These are phyloP conservation scores for Drosophila pallidifrons DNA, from an alignment of 1,140 invertebrate genomes.

Conservation along the genomic window DNA sequence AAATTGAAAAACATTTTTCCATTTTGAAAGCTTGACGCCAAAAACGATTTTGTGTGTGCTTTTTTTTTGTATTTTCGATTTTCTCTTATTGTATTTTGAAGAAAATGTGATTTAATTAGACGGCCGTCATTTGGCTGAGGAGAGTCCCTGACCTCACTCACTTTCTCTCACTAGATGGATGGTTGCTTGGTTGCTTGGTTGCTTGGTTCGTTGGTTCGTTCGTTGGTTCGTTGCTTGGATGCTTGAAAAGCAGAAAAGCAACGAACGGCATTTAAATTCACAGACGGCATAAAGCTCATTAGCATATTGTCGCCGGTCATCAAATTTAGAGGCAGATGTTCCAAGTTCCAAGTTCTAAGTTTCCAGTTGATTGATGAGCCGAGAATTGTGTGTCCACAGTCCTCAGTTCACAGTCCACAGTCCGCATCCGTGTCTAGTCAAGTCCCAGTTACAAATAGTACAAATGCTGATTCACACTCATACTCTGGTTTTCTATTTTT, in stretches of 20 bases:
- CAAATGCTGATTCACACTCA: constrained; percentile 13
- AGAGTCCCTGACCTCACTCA: constrained; percentile 8
- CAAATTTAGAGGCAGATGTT: constrained; percentile 36
- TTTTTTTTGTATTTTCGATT: not conserved
- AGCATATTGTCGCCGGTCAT: constrained; percentile 45
- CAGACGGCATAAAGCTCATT: constrained; percentile 44
- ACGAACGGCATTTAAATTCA: constrained; percentile 38
- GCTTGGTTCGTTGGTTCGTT: too few relatives aligned
- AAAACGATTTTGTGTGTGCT: not conserved
- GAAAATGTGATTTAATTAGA: constrained; percentile 36
- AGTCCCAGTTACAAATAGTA: constrained; percentile 1
- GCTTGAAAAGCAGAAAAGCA: not conserved
- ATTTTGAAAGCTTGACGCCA: constrained; percentile 8
- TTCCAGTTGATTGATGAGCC: constrained; percentile 43
- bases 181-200: too few relatives aligned
- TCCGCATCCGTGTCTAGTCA: not conserved
- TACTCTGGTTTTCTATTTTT: not conserved
- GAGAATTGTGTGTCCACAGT: not conserved
- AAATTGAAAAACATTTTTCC: constrained; percentile 8
- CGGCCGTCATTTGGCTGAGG: constrained; percentile 3
- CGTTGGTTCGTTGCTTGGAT: too few relatives aligned
- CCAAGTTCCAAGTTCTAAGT: constrained; percentile 25
- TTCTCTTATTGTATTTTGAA: not conserved
- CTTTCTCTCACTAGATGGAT: not conserved
- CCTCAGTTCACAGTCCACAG: not conserved